Base-by-base conservation (phyloP, 1,140 invertebrate genomes). In the Pogonognathellus flavescens region DNA sequence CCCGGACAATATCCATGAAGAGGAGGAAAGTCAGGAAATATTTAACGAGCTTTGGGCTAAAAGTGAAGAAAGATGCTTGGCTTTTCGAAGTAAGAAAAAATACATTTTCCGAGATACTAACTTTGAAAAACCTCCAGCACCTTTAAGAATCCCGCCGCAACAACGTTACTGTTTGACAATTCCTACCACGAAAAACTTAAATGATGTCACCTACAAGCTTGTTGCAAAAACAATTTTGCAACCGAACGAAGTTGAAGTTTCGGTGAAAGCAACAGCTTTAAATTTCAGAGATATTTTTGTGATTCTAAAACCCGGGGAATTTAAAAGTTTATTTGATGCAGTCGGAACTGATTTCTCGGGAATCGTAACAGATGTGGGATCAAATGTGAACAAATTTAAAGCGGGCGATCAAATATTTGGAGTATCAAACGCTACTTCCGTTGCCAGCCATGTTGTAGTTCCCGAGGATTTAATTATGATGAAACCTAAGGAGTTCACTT, bases 211-310 rank as follows among this genome's bases (percentile, higher is more conserved):
- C 1, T 76, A 49, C 25, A 11, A 31, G 5, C 70, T 31, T 1
- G 41, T 50, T 7, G 31, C 6, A 6, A 76, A 76, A 76, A 14
- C 1, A 18, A 31, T 3, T 8, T 49, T 76, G 41, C 25, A 76
- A n/a, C 9, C 70, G 0, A 16, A 70, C 57, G 70, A 86, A 49
- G 80, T 84, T 25, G 86, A 86, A 13, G 22, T 86, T 4, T 11
- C 18, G 25, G 60, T 86, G 4, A 55, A 80, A 55, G 76, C 83
- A 0, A 84, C 80, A 1, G 86, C 80, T 2, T 52, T 86, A 20
- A 86, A 86, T 83, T 86, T 86, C 52, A 83, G 81, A 55, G 80
- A 81, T 18, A 25, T 81, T 57, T 81, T 81, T 25, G 66, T 55
- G 2, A 57, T 84, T 84, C 22, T 84, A 0, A 62, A 70, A 84